phyloP scores from a whole-genome alignment of 2,888 invertebrate genomes.

The Rotaria sp. region DNA sequence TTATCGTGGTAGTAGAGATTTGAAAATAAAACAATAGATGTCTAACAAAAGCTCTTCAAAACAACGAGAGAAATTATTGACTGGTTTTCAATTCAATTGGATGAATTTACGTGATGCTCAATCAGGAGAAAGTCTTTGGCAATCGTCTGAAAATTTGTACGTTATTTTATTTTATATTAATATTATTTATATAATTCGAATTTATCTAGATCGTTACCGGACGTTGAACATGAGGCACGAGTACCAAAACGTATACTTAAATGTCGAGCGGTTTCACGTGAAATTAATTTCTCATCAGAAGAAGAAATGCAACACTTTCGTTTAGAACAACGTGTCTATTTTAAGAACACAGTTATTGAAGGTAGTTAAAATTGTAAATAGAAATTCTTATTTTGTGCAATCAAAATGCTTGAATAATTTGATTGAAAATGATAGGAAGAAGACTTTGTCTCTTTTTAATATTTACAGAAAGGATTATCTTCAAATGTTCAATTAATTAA shows the following conservation, averaged over 20 bases:
- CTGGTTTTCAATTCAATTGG: conserved; percentile 66
- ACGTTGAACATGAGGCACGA: conserved; percentile 84
- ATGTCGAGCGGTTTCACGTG: conserved; percentile 65
- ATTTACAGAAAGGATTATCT: too few relatives aligned
- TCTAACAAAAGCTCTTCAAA: too few relatives aligned
- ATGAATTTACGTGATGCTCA: conserved; percentile 94
- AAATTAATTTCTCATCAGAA: conserved; percentile 61
- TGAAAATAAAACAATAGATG: too few relatives aligned
- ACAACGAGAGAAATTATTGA: background rate
- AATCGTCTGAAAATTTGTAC: conserved; percentile 83
- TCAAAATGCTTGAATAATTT: too few relatives aligned
- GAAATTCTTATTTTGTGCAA: too few relatives aligned
- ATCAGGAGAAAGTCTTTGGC: conserved; percentile 85
- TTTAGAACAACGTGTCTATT: conserved; percentile 71
- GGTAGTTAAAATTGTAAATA: conserved; percentile 45
- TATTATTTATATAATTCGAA: background rate
- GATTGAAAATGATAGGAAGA: too few relatives aligned
- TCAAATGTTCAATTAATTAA: too few relatives aligned
- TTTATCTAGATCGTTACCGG: conserved; percentile 64
- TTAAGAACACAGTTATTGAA: conserved; percentile 80
- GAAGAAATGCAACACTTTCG: conserved; percentile 91
- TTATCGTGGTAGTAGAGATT: too few relatives aligned
- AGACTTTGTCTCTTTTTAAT: too few relatives aligned
- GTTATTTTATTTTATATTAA: conserved; percentile 44
- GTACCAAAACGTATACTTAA: conserved; percentile 93